Conservation (phyloP, 2,888 invertebrate species). For the Cheilosia vernalis region DNA sequence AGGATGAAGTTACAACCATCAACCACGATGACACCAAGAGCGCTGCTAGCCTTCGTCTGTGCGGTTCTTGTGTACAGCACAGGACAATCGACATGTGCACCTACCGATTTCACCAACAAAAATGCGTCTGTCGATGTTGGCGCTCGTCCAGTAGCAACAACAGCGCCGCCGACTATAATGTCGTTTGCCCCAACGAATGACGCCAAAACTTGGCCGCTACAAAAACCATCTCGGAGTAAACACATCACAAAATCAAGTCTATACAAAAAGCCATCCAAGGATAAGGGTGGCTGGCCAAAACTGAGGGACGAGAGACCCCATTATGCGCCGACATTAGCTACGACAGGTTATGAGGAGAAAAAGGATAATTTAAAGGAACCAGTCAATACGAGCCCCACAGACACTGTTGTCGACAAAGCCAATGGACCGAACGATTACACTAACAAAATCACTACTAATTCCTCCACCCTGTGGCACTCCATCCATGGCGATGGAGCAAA, state of each 20-base stretch:
- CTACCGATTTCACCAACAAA: slow-evolving; percentile 48
- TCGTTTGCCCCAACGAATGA: slow-evolving; percentile 9
- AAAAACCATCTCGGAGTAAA: slow-evolving; percentile 64
- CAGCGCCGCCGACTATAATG: slow-evolving; percentile 6
- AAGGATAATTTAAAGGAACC: slow-evolving; percentile 55
- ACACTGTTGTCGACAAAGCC: slow-evolving; percentile 66
- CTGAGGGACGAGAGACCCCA: slow-evolving; percentile 18
- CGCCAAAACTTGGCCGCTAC: slow-evolving; percentile 52
- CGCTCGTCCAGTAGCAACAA: slow-evolving; percentile 46
- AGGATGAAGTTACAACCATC: slow-evolving; percentile 44
- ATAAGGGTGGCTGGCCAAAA: slow-evolving; percentile 47
- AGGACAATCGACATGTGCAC: slow-evolving; percentile 35
- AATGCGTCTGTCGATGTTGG: slow-evolving; percentile 28
- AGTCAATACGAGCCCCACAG: slow-evolving; percentile 14
- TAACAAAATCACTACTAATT: slow-evolving; percentile 52
- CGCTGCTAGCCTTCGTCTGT: slow-evolving; percentile 41
- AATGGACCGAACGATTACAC: slow-evolving; percentile 64
- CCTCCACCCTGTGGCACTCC: slow-evolving; percentile 24
- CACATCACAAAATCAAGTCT: slow-evolving; percentile 59
- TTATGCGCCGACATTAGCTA: slow-evolving; percentile 61
- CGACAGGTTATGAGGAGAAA: slow-evolving; percentile 64
- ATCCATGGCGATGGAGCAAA: slow-evolving; percentile 6
- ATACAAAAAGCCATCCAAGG: slow-evolving; percentile 58
- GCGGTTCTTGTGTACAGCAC: slow-evolving; percentile 38
- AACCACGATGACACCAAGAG: slow-evolving; percentile 55